Evolutionary conservation across 2,113 vertebrate genomes (phyloP).

Genomic region (Acrocephalus kingi): DNA sequence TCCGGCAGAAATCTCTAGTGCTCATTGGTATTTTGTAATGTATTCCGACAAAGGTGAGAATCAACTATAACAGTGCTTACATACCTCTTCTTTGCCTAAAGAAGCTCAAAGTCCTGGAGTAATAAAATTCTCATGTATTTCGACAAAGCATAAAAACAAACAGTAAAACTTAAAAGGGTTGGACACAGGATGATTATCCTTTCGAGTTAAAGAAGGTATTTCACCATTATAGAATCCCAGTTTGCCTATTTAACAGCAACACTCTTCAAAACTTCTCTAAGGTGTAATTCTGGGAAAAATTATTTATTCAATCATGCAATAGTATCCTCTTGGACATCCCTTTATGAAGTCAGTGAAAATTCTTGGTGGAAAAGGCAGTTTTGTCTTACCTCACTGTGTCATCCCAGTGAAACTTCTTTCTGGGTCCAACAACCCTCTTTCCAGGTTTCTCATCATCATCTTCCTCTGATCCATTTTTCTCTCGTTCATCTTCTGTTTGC

Average conservation of each 20-base stretch:
- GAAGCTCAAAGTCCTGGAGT: neutral
- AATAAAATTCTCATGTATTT: neutral
- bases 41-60: neutral
- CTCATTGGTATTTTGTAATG: neutral
- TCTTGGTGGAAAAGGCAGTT: neutral
- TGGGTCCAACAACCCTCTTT: constrained; percentile 92
- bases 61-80: neutral
- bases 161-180: neutral
- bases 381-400: constrained; percentile 89
- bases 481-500: constrained; percentile 89
- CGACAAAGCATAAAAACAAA: neutral
- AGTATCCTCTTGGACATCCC: neutral
- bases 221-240: neutral
- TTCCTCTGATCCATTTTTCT: constrained; percentile 94
- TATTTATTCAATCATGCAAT: neutral
- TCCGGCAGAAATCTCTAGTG: neutral
- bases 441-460: constrained; percentile 98
- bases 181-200: neutral
- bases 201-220: neutral
- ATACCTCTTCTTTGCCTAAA: neutral
- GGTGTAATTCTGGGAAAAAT: neutral
- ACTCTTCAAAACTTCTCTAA: neutral
- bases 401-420: constrained; percentile 97
- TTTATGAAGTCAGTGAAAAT: neutral
- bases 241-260: neutral